Conservation (phyloP, 2,888 invertebrate genomes). For the Ecliptopera silaceata region DNA sequence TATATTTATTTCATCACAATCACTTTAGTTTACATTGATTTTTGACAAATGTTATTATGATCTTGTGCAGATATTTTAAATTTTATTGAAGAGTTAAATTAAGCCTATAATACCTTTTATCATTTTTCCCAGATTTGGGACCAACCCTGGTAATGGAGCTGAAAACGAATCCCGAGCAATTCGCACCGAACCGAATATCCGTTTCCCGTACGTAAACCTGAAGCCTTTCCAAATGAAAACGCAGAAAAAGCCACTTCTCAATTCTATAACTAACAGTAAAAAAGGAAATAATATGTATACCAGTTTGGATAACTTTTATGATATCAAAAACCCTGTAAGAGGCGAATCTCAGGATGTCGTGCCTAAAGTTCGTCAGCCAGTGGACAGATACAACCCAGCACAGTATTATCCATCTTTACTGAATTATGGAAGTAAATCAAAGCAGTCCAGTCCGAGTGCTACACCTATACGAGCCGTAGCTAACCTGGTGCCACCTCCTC, state of each 20-base stretch:
- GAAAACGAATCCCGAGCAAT: slow-evolving; percentile 78
- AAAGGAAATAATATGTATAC: slow-evolving; percentile 64
- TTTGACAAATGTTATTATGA: too few species aligned
- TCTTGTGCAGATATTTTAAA: too few species aligned
- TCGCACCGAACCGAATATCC: slow-evolving; percentile 67
- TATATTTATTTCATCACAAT: too few species aligned
- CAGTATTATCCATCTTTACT: slow-evolving; percentile 72
- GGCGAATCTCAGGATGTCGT: slow-evolving; percentile 72
- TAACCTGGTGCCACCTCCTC: slow-evolving; percentile 67
- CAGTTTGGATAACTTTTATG: slow-evolving; percentile 64
- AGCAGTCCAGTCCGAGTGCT: slow-evolving; percentile 51
- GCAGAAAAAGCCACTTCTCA: slow-evolving; percentile 49
- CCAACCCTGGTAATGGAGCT: slow-evolving; percentile 66
- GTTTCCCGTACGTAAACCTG: slow-evolving; percentile 73
- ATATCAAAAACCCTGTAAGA: slow-evolving; percentile 64
- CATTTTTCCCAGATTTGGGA: slow-evolving; percentile 62
- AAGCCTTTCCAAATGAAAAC: slow-evolving; percentile 75
- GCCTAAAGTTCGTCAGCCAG: slow-evolving; percentile 46
- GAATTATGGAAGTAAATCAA: slow-evolving; percentile 62
- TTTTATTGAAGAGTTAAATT: too few species aligned
- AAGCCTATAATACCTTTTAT: neutral
- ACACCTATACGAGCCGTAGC: slow-evolving; percentile 54
- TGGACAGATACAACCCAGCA: slow-evolving; percentile 79
- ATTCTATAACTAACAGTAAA: slow-evolving; percentile 52
- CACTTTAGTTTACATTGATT: too few species aligned